Conservation (phyloP, 2,888 invertebrate genomes). For the Gerris lacustris region DNA sequence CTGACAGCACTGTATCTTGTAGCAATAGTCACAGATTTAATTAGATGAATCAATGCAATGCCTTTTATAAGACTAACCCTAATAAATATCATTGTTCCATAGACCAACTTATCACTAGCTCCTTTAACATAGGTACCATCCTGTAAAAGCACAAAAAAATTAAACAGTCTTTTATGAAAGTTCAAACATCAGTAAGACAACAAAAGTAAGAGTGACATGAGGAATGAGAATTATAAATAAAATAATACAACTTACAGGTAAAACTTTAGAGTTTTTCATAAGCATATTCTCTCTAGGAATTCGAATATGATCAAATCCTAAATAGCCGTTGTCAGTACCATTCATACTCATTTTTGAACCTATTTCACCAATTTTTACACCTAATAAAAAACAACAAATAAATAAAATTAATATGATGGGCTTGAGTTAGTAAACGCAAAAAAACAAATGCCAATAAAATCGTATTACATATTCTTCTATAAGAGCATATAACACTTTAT, state of each 20-base stretch:
- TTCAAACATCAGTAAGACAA: background rate
- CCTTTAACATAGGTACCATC: conserved; percentile 82
- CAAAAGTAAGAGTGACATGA: background rate
- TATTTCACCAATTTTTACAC: conserved; percentile 83
- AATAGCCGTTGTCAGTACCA: conserved; percentile 81
- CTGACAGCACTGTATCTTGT: conserved; percentile 81
- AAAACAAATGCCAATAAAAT: too few species aligned
- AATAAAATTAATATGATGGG: too few species aligned
- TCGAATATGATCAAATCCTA: conserved; percentile 73
- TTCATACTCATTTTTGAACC: conserved; percentile 90
- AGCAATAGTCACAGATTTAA: conserved; percentile 77
- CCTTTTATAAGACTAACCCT: conserved; percentile 72
- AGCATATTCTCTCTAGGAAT: conserved; percentile 81
- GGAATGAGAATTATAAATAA: background rate
- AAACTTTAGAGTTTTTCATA: conserved; percentile 82
- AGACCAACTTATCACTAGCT: conserved; percentile 68
- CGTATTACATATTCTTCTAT: too few species aligned
- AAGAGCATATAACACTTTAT: too few species aligned
- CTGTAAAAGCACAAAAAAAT: conserved; percentile 37
- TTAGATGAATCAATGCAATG: conserved; percentile 58
- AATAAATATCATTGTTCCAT: conserved; percentile 89
- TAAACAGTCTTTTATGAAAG: background rate
- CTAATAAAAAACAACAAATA: conserved; percentile 34
- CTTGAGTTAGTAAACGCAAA: too few species aligned
- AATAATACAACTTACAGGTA: conserved; percentile 30